Conservation (phyloP, 2,888 invertebrate species). For the Acanthosepion pharaonis region DNA sequence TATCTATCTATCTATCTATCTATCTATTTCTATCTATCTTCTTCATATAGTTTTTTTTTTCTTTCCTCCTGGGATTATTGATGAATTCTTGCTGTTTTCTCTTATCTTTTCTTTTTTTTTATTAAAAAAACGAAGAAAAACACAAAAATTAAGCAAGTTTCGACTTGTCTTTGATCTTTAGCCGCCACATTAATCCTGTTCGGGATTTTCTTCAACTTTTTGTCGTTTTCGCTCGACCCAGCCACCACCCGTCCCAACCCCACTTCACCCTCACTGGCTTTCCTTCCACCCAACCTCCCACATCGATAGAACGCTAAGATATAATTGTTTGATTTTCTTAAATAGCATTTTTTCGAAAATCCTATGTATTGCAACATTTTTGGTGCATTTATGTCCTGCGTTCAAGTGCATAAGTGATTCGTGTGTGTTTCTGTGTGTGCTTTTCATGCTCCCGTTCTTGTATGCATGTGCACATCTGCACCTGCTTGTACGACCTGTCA, state of each 20-base stretch:
- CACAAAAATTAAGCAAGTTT: neutral
- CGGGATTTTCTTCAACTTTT: conserved; percentile 6
- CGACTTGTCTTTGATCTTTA: neutral
- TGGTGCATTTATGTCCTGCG: neutral
- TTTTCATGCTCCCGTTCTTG: neutral
- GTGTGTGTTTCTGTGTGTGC: neutral
- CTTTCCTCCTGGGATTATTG: neutral
- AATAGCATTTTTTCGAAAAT: neutral
- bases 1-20: conserved; percentile 33
- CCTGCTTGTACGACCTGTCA: neutral
- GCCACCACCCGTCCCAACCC: neutral
- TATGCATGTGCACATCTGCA: neutral
- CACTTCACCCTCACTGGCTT: neutral
- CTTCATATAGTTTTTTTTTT: neutral
- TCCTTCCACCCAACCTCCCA: neutral
- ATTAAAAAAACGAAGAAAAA: neutral
- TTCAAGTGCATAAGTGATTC: neutral
- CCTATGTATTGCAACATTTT: neutral
- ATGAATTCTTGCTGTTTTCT: neutral
- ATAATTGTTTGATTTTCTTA: neutral
- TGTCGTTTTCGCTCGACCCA: neutral
- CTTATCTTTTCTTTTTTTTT: neutral
- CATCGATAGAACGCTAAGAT: neutral
- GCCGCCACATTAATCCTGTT: conserved; percentile 21
- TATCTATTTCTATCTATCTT: neutral